These are phyloP conservation scores for Patiria miniata DNA, from an alignment of 35 echinoderm and acorn worm genomes.

Conservation along the genomic window DNA sequence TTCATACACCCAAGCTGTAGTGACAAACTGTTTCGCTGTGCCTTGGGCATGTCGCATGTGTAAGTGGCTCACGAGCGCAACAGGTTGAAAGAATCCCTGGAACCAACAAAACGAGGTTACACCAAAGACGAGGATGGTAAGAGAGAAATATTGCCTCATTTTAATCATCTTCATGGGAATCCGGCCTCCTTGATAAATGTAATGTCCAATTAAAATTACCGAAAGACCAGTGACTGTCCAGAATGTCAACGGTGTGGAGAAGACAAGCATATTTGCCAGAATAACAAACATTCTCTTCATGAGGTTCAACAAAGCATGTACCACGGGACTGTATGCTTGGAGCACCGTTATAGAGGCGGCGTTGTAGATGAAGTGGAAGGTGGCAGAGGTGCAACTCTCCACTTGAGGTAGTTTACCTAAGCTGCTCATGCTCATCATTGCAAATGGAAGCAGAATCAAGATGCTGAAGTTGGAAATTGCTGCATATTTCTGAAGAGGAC, in stretches of 20 bases:
- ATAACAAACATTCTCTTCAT: background rate
- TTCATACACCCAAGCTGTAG: background rate
- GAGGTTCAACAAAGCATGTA: constrained; percentile 1
- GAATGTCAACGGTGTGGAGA: background rate
- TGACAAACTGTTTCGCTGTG: too few species aligned
- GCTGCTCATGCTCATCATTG: background rate
- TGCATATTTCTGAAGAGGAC: background rate
- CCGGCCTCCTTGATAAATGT: background rate
- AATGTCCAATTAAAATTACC: background rate
- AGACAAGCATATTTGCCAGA: background rate
- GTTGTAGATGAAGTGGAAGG: constrained; percentile 1
- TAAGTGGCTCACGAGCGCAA: too few species aligned
- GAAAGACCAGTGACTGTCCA: background rate
- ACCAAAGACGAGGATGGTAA: background rate
- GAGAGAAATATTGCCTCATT: background rate
- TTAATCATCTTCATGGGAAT: too few species aligned
- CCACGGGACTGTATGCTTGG: background rate
- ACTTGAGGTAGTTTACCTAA: background rate
- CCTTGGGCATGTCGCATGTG: background rate
- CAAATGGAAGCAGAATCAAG: background rate
- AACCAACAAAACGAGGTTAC: background rate
- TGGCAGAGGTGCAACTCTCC: background rate
- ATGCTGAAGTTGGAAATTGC: background rate
- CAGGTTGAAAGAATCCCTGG: background rate
- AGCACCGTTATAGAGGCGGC: background rate